These are phyloP conservation scores for Drosophila grimshawi DNA, from an alignment of 1,140 invertebrate genomes.

Conservation along the genomic window DNA sequence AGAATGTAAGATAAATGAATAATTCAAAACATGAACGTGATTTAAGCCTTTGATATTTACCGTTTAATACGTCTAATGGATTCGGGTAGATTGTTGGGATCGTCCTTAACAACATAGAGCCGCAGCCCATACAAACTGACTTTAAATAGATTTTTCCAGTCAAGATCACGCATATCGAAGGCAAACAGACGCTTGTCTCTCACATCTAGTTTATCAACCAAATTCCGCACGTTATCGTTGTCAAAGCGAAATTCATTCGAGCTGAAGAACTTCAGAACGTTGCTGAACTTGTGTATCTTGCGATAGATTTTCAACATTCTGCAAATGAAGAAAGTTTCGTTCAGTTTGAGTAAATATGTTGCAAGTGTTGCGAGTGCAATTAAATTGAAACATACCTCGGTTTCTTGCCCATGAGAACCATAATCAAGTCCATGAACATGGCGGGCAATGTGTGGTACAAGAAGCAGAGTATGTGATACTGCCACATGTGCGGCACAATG, in stretches of 20 bases:
- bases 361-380: not conserved
- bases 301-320: slow-evolving; percentile 90
- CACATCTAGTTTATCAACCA: slow-evolving; percentile 87
- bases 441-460: slow-evolving; percentile 87
- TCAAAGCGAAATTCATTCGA: slow-evolving; percentile 89
- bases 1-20: not conserved
- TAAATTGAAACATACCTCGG: slow-evolving; percentile 84
- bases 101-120: slow-evolving; percentile 90
- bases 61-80: slow-evolving; percentile 86
- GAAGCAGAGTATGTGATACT: slow-evolving; percentile 85
- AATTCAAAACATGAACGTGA: not conserved
- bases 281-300: slow-evolving; percentile 90
- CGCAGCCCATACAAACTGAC: slow-evolving; percentile 88
- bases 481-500: slow-evolving; percentile 84
- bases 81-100: slow-evolving; percentile 87
- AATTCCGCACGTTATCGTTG: slow-evolving; percentile 87
- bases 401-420: slow-evolving; percentile 85
- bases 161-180: slow-evolving; percentile 88
- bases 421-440: slow-evolving; percentile 86
- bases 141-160: slow-evolving; percentile 88
- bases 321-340: not conserved
- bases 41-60: slow-evolving; percentile 71
- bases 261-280: slow-evolving; percentile 90
- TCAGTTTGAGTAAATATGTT: not conserved
- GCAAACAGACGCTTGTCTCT: slow-evolving; percentile 88